Conservation (phyloP, 37 sponge, comb jelly and placozoan genomes). For the Eunapius fragilis region DNA sequence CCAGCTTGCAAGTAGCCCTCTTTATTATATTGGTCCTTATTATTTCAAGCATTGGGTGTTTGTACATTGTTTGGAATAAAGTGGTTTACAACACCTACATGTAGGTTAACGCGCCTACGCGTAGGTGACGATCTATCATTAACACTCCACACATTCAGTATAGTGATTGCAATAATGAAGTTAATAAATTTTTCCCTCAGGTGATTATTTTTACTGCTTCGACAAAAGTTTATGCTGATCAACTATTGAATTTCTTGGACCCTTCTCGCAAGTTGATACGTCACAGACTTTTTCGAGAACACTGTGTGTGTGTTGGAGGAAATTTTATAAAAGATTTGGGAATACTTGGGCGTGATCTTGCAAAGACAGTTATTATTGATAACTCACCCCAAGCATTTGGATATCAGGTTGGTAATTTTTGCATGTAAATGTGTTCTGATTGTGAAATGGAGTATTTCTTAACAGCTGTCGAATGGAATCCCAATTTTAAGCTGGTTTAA, state of each 20-base stretch:
- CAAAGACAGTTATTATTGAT: conserved; percentile 94
- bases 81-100: no score
- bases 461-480: conserved; percentile 93
- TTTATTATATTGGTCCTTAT: no score
- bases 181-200: not conserved
- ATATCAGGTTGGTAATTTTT: conserved; percentile 76
- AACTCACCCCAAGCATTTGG: conserved; percentile 98
- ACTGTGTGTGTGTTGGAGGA: conserved; percentile 89
- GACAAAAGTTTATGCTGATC: conserved; percentile 90
- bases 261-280: conserved; percentile 79
- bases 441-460: not conserved
- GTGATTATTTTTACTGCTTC: conserved; percentile 88
- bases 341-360: conserved; percentile 90
- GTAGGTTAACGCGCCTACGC: no score
- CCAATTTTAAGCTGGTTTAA: conserved; percentile 96
- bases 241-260: conserved; percentile 88
- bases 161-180: no score
- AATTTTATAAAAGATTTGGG: conserved; percentile 94
- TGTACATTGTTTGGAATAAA: no score
- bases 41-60: no score
- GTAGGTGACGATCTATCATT: not conserved
- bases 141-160: no score
- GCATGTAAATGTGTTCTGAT: not conserved
- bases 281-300: conserved; percentile 93
- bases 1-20: no score